These are phyloP conservation scores for Brevimyrus niger DNA, from an alignment of 2,113 vertebrate species.

Conservation along the genomic window DNA sequence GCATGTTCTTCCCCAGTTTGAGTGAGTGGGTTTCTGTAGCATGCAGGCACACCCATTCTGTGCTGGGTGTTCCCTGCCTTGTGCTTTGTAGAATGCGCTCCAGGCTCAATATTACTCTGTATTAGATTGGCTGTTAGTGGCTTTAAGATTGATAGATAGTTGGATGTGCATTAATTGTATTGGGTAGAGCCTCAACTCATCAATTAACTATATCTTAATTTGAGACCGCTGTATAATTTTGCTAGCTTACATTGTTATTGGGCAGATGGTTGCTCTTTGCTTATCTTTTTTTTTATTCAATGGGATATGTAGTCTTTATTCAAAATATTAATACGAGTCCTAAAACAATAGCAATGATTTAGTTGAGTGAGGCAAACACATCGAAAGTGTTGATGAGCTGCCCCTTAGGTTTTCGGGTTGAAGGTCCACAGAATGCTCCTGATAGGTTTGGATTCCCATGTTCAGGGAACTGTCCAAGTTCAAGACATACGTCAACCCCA, in stretches of 20 bases:
- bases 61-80: not conserved
- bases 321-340: no score
- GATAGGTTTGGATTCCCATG: conserved; percentile 30
- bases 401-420: not conserved
- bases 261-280: no score
- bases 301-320: no score
- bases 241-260: not conserved
- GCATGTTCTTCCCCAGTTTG: not conserved
- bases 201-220: not conserved
- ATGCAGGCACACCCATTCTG: not conserved
- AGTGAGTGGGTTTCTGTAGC: not conserved
- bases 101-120: not conserved
- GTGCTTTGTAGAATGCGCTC: not conserved
- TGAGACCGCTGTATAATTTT: not conserved
- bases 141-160: no score
- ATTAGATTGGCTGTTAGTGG: not conserved
- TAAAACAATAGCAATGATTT: no score
- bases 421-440: not conserved
- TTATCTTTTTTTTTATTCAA: no score
- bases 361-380: no score
- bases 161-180: not conserved
- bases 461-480: conserved; percentile 82
- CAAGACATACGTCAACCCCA: conserved; percentile 78
- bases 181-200: not conserved
- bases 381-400: not conserved